Evolutionary conservation across 1,140 invertebrate species (phyloP).

Genomic region (Telenomus remus): DNA sequence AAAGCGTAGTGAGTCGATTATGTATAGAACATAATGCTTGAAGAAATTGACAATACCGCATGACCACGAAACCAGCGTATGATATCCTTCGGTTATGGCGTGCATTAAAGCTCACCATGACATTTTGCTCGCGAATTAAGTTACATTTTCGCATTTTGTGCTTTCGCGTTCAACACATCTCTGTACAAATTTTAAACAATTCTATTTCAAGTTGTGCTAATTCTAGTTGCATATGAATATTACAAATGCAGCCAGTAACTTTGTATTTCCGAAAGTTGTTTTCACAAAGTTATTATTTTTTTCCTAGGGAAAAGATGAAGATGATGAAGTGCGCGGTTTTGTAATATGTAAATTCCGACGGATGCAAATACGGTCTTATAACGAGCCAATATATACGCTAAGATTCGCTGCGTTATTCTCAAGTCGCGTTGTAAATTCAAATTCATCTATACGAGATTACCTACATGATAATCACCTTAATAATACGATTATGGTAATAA

Average conservation of each 20-base stretch:
- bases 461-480: slow-evolving; percentile 34
- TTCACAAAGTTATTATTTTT: no score
- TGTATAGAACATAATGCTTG: slow-evolving; percentile 29
- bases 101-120: slow-evolving; percentile 10
- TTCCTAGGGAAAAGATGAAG: no score
- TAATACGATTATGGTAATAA: slow-evolving; percentile 26
- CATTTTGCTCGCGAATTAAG: slow-evolving; percentile 15
- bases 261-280: no score
- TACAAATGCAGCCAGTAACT: neutral
- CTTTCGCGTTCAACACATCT: neutral
- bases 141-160: neutral
- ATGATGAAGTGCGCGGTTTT: slow-evolving; percentile 18
- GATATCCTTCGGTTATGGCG: slow-evolving; percentile 15
- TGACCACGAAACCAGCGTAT: slow-evolving; percentile 24
- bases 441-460: slow-evolving; percentile 43
- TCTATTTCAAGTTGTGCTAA: neutral
- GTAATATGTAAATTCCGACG: slow-evolving; percentile 28
- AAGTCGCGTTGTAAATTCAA: slow-evolving; percentile 44
- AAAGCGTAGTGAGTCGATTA: slow-evolving; percentile 24
- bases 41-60: slow-evolving; percentile 42
- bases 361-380: slow-evolving; percentile 31
- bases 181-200: no score
- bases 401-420: slow-evolving; percentile 34
- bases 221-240: neutral
- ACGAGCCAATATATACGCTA: slow-evolving; percentile 33